phyloP scores from a whole-genome alignment of 2,113 vertebrate species.

The Montifringilla adamsi region DNA sequence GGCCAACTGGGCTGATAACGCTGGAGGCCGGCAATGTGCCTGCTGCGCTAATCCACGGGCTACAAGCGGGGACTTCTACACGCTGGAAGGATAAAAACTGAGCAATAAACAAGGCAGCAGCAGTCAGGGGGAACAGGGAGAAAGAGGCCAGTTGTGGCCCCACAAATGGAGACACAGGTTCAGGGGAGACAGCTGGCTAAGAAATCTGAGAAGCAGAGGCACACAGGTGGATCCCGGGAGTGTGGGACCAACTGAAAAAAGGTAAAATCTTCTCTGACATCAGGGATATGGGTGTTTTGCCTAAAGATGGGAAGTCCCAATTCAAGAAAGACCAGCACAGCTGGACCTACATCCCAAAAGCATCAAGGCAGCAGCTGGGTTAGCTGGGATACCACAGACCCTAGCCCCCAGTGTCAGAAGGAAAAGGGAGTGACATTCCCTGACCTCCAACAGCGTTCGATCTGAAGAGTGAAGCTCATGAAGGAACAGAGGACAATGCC shows the following conservation, averaged over 20 bases:
- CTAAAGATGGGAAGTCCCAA: not conserved
- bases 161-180: not conserved
- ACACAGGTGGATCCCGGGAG: rapidly evolving
- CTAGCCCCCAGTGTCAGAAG: not conserved
- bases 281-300: not conserved
- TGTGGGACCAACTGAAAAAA: not conserved
- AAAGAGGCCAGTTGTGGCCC: not conserved
- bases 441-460: rapidly evolving
- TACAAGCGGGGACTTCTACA: not conserved
- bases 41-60: not conserved
- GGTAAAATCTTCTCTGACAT: not conserved
- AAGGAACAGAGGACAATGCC: too few species aligned
- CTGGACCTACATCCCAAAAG: not conserved
- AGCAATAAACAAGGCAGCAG: not conserved
- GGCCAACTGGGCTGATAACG: not conserved
- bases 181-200: not conserved
- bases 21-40: not conserved
- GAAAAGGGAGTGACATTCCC: not conserved
- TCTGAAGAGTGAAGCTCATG: not conserved
- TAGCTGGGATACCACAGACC: not conserved
- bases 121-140: not conserved
- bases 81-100: not conserved
- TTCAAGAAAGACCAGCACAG: not conserved
- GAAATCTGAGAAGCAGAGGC: not conserved
- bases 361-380: not conserved